Conservation (phyloP, 2,113 vertebrate species). For the Marcusenius ussheri region DNA sequence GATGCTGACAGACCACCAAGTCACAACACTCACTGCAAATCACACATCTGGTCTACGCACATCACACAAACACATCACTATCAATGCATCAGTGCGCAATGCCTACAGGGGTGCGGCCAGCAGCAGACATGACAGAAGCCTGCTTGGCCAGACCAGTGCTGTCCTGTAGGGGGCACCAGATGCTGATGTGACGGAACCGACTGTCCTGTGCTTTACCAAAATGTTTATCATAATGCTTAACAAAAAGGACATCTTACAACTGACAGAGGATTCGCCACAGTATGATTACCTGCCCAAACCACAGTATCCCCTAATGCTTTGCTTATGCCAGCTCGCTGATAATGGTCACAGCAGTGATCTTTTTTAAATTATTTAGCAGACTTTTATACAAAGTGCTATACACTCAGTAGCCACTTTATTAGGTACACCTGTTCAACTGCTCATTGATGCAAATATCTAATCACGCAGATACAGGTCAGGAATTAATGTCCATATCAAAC, state of each 20-base stretch:
- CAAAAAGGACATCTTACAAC: neutral
- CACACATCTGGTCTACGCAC: neutral
- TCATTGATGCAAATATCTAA: neutral
- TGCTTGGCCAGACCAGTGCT: neutral
- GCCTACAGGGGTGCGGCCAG: neutral
- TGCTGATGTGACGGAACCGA: neutral
- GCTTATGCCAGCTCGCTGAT: neutral
- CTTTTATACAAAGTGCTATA: neutral
- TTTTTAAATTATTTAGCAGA: neutral
- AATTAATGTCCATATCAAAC: neutral
- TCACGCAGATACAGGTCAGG: neutral
- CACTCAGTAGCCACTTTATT: neutral
- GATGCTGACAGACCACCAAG: neutral
- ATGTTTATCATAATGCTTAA: neutral
- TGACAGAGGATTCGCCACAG: neutral
- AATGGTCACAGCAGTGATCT: neutral
- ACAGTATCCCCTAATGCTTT: neutral
- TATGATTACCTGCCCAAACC: neutral
- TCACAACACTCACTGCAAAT: neutral
- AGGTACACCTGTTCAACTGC: neutral
- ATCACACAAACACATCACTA: neutral
- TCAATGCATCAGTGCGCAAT: neutral
- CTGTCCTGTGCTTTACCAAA: neutral
- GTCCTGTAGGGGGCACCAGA: neutral
- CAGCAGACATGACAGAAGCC: neutral